phyloP scores from a whole-genome alignment of 2,888 invertebrate species.

The Polymixis lichenea region DNA sequence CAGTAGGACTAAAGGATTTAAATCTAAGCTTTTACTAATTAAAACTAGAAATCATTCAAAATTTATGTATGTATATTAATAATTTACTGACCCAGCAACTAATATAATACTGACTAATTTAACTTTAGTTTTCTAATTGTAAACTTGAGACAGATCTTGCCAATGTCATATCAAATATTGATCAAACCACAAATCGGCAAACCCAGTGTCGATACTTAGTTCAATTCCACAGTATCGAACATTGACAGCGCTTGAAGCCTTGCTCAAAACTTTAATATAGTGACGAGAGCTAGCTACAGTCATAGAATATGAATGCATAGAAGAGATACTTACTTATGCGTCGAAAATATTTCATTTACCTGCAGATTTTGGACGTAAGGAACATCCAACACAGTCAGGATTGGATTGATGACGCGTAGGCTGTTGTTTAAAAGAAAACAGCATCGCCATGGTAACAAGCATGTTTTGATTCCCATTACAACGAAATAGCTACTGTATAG shows the following conservation, averaged over 20 bases:
- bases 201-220: not conserved
- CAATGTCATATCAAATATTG: too few relatives aligned
- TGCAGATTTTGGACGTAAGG: not conserved
- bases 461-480: not conserved
- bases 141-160: too few relatives aligned
- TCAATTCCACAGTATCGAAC: not conserved
- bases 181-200: conserved; percentile 5
- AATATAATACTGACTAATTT: too few relatives aligned
- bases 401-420: not conserved
- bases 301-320: conserved; percentile 19
- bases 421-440: not conserved
- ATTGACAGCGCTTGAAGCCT: conserved; percentile 14
- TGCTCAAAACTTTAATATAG: conserved; percentile 31
- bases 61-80: too few relatives aligned
- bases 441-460: too few relatives aligned
- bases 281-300: not conserved
- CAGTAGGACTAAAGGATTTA: too few relatives aligned
- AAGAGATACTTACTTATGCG: not conserved
- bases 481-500: too few relatives aligned
- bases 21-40: too few relatives aligned
- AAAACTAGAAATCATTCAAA: too few relatives aligned
- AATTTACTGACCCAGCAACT: too few relatives aligned
- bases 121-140: too few relatives aligned
- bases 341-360: not conserved
- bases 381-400: not conserved